Base-by-base conservation (phyloP, 2,888 invertebrate genomes). In the Andrena flavipes region DNA sequence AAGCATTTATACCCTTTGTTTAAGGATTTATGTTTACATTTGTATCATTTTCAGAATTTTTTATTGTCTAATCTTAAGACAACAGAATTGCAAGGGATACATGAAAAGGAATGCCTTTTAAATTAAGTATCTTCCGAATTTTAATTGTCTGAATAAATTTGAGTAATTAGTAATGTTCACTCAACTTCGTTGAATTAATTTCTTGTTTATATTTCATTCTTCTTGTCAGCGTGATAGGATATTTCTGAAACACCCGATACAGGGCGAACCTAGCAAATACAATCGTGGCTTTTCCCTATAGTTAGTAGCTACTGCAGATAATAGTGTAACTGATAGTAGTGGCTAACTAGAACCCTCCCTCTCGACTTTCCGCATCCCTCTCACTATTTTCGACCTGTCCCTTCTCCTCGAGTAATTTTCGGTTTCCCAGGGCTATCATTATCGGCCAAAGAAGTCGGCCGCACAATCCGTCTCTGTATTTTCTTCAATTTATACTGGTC, bases 271-370 rank as follows among this genome's bases (percentile, higher is more conserved):
- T 70, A 74, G 72, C 75, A 70, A 77, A 82, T 74, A 73, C 63
- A 88, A 88, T 88, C 87, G 85, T 81, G 86, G 86, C 83, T 90
- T 75, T 89, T 89, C 89, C 80, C 85, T 86, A 83, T 79, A 89
- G 88, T 87, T 81, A 89, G 88, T 87, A 89, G 90, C 89, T 89
- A 88, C 86, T 86, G 82, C 85, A 88, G 92, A 93, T 94, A 94
- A 94, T 94, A 92, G 93, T 90, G 92, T 92, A 93, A 94, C 93
- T 92, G 93, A 94, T 93, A 93, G 92, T 91, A 89, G 91, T 88
- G 91, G 92, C 92, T 92, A 92, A 92, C 91, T 91, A 85, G 88
- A 84, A 86, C 85, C 90, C 90, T 88, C 88, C 84, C 85, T 86
- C 74, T 70, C 77, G 80, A 82, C 83, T 84, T 74, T 86, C 82